phyloP scores from a whole-genome alignment of 2,113 vertebrate species.

The Corythornis cristatus region DNA sequence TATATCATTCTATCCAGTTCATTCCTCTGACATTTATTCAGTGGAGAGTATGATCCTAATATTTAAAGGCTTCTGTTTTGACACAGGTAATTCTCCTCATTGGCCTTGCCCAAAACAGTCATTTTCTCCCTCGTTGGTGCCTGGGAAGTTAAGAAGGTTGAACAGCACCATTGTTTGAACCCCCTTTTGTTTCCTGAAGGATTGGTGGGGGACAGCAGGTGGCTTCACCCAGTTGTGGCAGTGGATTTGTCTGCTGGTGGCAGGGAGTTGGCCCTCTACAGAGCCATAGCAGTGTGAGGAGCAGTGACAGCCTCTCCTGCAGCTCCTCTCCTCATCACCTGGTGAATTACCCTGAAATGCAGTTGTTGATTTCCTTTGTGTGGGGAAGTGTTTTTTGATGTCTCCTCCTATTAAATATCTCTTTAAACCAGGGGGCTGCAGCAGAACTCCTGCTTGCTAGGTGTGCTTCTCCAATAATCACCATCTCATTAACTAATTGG shows the following conservation, averaged over 20 bases:
- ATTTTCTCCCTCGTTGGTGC: background rate
- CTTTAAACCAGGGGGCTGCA: background rate
- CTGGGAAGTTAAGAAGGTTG: background rate
- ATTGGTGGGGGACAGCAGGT: background rate
- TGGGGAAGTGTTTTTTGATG: background rate
- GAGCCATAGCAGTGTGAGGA: background rate
- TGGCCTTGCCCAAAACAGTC: background rate
- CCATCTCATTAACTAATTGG: slow-evolving; percentile 11
- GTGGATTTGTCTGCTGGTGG: background rate
- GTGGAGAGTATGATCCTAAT: slow-evolving; percentile 9
- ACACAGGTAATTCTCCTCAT: background rate
- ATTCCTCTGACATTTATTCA: slow-evolving; percentile 58
- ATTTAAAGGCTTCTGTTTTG: slow-evolving; percentile 9
- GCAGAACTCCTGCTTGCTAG: background rate
- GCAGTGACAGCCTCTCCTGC: slow-evolving; percentile 7
- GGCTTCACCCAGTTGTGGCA: slow-evolving; percentile 28
- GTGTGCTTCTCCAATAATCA: background rate
- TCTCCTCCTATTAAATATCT: background rate
- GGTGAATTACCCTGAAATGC: slow-evolving; percentile 31
- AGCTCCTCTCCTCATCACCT: background rate
- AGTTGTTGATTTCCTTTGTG: background rate
- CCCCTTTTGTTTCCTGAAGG: background rate
- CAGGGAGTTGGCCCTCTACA: background rate
- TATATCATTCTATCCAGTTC: slow-evolving; percentile 25
- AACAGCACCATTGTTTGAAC: background rate